A percentile compares a stretch with the other conserved stretches of the same genome.
Evolutionary conservation across 2,797 vertebrate genomes (phyloP).

Genomic region (Sebastes goodei): DNA sequence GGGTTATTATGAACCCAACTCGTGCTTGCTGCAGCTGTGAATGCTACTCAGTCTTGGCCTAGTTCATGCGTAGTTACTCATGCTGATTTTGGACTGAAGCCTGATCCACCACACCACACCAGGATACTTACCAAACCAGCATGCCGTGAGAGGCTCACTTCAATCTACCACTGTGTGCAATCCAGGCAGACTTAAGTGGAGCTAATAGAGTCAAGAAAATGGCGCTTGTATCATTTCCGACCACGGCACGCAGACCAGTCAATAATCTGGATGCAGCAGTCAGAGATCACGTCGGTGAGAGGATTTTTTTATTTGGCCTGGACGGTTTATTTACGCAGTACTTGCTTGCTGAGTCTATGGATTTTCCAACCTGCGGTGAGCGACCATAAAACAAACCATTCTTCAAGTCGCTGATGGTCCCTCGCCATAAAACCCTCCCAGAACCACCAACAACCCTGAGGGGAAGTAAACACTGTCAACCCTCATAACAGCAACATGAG

Average conservation of each 20-base stretch:
- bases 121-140: conserved; percentile 31
- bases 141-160: conserved; percentile 19
- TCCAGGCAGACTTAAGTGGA: conserved; percentile 9
- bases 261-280: conserved; percentile 16
- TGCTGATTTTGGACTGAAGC: conserved; percentile 37
- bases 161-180: conserved; percentile 6
- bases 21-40: not conserved
- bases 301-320: conserved; percentile 28
- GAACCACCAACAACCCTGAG: conserved; percentile 37
- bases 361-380: conserved; percentile 45
- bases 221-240: conserved; percentile 12
- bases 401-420: conserved; percentile 41
- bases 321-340: conserved; percentile 22
- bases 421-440: conserved; percentile 50
- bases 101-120: conserved; percentile 21
- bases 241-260: conserved; percentile 6
- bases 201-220: conserved; percentile 17
- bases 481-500: conserved; percentile 42
- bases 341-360: conserved; percentile 32
- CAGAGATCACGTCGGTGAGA: conserved; percentile 13
- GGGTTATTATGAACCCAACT: not conserved
- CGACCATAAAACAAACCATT: conserved; percentile 45
- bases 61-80: conserved; percentile 9
- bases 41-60: not conserved
- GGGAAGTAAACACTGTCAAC: conserved; percentile 41